Evolutionary conservation across 2,888 invertebrate species (phyloP).

Genomic region (Drymonia ruficornis): DNA sequence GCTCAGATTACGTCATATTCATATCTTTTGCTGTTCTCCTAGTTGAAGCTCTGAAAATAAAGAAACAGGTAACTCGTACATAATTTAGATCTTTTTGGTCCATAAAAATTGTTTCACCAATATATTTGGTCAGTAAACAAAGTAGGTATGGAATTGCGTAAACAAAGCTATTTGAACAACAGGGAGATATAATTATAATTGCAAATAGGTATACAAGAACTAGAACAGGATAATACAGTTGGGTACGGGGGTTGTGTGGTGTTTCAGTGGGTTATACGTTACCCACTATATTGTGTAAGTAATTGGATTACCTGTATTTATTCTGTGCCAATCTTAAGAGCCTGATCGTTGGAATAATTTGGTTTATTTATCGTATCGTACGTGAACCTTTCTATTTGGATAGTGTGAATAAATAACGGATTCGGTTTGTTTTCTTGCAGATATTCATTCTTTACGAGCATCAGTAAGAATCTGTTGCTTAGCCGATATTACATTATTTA

Average conservation of each 20-base stretch:
- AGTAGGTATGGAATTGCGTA: not conserved
- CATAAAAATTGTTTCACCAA: too few relatives aligned
- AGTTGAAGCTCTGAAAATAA: slow-evolving; percentile 3
- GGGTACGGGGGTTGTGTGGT: slow-evolving; percentile 19
- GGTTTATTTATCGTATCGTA: slow-evolving; percentile 8
- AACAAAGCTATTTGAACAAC: slow-evolving; percentile 11
- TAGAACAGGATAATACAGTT: slow-evolving; percentile 34
- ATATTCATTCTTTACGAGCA: too few relatives aligned
- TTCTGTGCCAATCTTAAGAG: slow-evolving; percentile 10
- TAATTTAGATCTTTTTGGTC: not conserved
- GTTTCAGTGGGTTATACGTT: slow-evolving; percentile 34
- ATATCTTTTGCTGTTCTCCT: too few relatives aligned
- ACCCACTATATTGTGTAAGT: slow-evolving; percentile 19
- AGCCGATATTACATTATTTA: too few relatives aligned
- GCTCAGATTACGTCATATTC: not conserved
- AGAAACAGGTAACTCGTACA: not conserved
- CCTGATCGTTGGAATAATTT: slow-evolving; percentile 16
- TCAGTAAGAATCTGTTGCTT: too few relatives aligned
- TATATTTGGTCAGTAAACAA: not conserved
- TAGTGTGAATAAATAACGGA: not conserved
- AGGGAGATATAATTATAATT: slow-evolving; percentile 29
- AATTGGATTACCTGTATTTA: slow-evolving; percentile 34
- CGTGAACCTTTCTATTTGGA: slow-evolving; percentile 2
- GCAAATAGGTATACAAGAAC: slow-evolving; percentile 33
- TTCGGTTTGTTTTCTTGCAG: not conserved